These are phyloP conservation scores for Callopanchax toddi DNA, from an alignment of 2,113 vertebrate genomes.

Conservation along the genomic window DNA sequence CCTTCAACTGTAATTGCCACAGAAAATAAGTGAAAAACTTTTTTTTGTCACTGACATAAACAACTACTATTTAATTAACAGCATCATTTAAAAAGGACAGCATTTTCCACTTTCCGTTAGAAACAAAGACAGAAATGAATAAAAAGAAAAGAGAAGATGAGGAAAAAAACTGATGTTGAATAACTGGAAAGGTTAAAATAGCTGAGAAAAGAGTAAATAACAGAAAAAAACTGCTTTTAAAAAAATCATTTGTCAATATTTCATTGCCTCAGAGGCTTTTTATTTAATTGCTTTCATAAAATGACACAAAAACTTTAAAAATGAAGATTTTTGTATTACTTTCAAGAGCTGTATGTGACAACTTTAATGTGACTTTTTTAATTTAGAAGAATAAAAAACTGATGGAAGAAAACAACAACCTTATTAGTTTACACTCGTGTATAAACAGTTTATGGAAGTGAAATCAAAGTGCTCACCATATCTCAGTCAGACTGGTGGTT, in stretches of 20 bases:
- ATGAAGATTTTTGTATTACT: too few relatives aligned
- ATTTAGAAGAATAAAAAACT: too few relatives aligned
- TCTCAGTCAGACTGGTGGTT: too few relatives aligned
- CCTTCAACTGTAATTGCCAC: conserved; percentile 52
- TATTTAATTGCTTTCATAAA: background rate
- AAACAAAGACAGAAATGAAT: conserved; percentile 45
- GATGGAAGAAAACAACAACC: too few relatives aligned
- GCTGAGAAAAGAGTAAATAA: background rate
- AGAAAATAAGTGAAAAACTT: conserved; percentile 71
- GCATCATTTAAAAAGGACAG: conserved; percentile 75
- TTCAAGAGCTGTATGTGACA: too few relatives aligned
- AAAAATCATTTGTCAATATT: conserved; percentile 1
- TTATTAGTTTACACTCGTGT: too few relatives aligned
- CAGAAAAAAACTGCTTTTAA: background rate
- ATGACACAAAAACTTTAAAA: too few relatives aligned
- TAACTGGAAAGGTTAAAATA: background rate
- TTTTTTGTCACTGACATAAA: conserved; percentile 61
- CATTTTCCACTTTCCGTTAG: conserved; percentile 72
- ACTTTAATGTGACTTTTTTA: too few relatives aligned
- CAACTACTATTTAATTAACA: conserved; percentile 65
- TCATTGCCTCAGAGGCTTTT: background rate
- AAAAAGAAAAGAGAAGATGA: conserved; percentile 20
- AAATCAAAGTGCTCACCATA: too few relatives aligned
- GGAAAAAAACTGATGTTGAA: background rate
- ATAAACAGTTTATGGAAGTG: too few relatives aligned